Base-by-base conservation (phyloP, 2,113 vertebrate species). In the Gallinago jamesoni region DNA sequence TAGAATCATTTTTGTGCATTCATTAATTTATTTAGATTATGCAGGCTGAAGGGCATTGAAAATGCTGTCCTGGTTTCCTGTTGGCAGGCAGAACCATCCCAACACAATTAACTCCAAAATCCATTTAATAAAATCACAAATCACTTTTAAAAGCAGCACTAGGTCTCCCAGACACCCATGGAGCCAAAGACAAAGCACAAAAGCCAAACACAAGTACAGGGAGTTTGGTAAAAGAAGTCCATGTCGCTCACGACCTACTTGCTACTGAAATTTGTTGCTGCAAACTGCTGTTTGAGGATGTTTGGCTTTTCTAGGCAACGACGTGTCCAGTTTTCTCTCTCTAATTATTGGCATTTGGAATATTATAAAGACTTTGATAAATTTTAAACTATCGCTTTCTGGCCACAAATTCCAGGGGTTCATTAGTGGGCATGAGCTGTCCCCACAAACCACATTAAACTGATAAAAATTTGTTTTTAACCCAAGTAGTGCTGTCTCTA, bases 31-130 rank as follows among this genome's bases (percentile, higher is more conserved):
- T 96, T 97, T 94, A 93, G 82, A 93, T 94, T 92, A 93, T 45
- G 41, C 0, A 0, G 39, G 75, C 62, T 95, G 86, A 96, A 96
- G 55, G 84, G 53, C 62, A 88, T 57, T 93, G 66, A 88, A 96
- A 92, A 91, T 13, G 53, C 55, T 88, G 85, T 83, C 75, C 90
- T 43, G 22, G 50, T 91, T 95, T 97, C 79, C 69, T 94, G 78
- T 59, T 94, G 84, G 93, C 91, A 96, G 66, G 70, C 87, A 91
- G 69, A 89, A 87, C 77, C 66, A 87, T 94, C 84, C 47, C 88
- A 96, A 95, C 57, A 92, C 70, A 97, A 97, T 97, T 96, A 97
- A 89, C 73, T 94, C 72, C 53, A 30, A 95, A 95, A 95, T 94
- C 80, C 88, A 56, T 91, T 97, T 96, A 95, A 95, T 93, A 95